Evolutionary conservation across 2,113 vertebrate species (phyloP).

Genomic region (Sterrhoptilus dennistouni): DNA sequence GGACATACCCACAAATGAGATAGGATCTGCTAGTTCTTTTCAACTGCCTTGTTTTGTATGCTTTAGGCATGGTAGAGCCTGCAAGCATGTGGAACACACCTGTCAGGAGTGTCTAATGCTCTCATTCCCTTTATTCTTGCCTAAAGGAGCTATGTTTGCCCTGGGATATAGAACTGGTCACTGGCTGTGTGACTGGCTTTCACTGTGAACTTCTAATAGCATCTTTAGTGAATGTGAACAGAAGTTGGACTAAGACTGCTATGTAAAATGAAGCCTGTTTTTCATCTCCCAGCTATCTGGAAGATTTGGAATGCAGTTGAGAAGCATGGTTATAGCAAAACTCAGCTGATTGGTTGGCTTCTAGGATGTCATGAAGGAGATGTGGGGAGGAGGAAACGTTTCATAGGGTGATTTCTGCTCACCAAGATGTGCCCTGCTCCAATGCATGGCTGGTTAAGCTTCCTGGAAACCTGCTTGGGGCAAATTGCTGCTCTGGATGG

Average conservation of each 20-base stretch:
- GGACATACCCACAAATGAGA: background rate
- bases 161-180: background rate
- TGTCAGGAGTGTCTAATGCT: background rate
- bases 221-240: background rate
- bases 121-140: background rate
- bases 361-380: background rate
- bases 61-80: background rate
- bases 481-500: background rate
- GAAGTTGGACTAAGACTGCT: background rate
- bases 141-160: background rate
- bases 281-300: background rate
- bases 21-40: background rate
- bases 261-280: background rate
- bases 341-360: background rate
- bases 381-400: background rate
- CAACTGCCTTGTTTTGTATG: background rate
- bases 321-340: background rate
- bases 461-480: background rate
- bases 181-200: background rate
- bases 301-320: background rate
- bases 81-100: background rate
- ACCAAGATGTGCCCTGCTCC: background rate
- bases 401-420: background rate
- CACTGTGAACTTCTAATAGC: background rate
- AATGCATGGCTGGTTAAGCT: fast-evolving